Conservation (phyloP, 2,113 vertebrate species). For the Globicephala melas region DNA sequence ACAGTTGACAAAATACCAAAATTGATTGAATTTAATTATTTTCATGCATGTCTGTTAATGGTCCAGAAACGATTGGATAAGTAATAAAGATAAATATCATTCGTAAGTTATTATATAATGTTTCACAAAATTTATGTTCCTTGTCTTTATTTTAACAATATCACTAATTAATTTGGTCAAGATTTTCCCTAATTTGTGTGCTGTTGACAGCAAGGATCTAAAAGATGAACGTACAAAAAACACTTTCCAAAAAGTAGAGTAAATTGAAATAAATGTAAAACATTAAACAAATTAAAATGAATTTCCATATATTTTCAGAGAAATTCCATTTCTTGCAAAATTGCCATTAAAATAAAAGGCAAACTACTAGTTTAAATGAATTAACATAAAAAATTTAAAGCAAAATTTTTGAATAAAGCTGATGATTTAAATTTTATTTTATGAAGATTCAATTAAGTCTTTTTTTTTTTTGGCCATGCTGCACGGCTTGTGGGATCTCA, state of each 20-base stretch:
- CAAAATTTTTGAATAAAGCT: neutral
- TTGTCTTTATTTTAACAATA: neutral
- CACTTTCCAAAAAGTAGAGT: neutral
- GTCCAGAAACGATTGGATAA: neutral
- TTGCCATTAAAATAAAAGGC: neutral
- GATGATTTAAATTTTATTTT: neutral
- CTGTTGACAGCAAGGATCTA: neutral
- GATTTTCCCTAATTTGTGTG: neutral
- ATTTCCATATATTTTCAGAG: neutral
- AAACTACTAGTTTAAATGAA: neutral
- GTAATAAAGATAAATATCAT: neutral
- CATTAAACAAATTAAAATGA: neutral
- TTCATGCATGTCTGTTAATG: neutral
- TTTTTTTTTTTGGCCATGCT: neutral
- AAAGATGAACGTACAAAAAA: neutral
- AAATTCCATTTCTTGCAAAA: neutral
- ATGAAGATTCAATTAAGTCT: neutral
- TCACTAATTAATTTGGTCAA: neutral
- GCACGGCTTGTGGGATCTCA: neutral
- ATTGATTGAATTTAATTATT: neutral
- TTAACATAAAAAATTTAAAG: neutral
- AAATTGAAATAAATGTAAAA: neutral
- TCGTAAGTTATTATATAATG: neutral
- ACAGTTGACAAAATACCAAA: neutral
- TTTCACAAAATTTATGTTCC: neutral